These are phyloP conservation scores for Clostera curtula DNA, from an alignment of 2,888 invertebrate species.

Conservation along the genomic window DNA sequence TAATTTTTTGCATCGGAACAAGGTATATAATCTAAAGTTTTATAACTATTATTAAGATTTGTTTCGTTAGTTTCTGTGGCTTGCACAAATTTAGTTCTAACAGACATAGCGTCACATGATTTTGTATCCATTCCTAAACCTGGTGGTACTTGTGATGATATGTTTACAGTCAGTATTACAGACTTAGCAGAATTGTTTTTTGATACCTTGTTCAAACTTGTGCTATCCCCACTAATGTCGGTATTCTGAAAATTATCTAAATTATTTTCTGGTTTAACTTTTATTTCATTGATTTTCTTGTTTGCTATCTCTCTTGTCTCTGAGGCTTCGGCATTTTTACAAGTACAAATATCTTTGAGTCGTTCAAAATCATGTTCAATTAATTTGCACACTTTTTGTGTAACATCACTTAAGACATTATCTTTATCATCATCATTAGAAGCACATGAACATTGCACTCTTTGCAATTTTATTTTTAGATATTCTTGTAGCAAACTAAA, in stretches of 20 bases:
- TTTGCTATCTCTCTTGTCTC: constrained; percentile 3
- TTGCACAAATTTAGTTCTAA: constrained; percentile 16
- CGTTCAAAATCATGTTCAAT: constrained; percentile 59
- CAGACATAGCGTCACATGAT: constrained; percentile 32
- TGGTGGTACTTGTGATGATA: constrained; percentile 30
- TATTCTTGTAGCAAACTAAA: constrained; percentile 59
- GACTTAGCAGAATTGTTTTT: constrained; percentile 19
- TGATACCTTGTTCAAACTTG: constrained; percentile 3
- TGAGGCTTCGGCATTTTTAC: constrained; percentile 16
- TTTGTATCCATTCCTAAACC: constrained; percentile 28
- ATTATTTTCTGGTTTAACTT: constrained; percentile 32
- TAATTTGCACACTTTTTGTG: constrained; percentile 45
- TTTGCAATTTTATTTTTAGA: constrained; percentile 56
- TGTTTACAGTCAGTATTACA: constrained; percentile 19
- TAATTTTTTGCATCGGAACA: constrained; percentile 7
- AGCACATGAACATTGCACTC: constrained; percentile 44
- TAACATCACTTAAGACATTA: constrained; percentile 34
- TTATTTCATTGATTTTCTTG: constrained; percentile 7
- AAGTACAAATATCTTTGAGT: constrained; percentile 40
- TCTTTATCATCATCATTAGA: constrained; percentile 26
- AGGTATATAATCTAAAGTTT: no score
- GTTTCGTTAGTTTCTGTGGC: constrained; percentile 17
- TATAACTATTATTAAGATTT: constrained; percentile 5
- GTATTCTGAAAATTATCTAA: constrained; percentile 6
- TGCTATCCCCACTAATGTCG: background rate